phyloP scores from a whole-genome alignment of 2,113 vertebrate genomes.

The Bufo bufo region DNA sequence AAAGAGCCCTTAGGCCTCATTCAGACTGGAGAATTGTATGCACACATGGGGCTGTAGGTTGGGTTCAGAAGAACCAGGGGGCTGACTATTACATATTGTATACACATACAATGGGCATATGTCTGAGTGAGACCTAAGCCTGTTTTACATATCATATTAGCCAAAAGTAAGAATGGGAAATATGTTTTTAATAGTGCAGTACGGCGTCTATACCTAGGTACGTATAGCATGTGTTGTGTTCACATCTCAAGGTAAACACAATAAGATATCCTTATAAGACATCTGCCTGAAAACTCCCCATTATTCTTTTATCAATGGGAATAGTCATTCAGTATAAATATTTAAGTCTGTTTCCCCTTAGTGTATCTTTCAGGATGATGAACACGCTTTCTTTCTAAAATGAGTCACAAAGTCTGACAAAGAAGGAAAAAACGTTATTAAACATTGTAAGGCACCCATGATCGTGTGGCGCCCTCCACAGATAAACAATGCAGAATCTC shows the following conservation, averaged over 20 bases:
- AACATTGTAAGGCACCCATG: not conserved
- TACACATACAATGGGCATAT: too few relatives aligned
- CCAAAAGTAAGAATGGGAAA: too few relatives aligned
- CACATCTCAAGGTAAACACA: not conserved
- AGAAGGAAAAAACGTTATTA: slow-evolving; percentile 18
- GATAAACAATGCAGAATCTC: not conserved
- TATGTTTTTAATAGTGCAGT: too few relatives aligned
- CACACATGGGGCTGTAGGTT: too few relatives aligned
- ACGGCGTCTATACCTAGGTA: not conserved
- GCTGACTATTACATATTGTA: too few relatives aligned
- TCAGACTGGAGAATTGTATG: too few relatives aligned
- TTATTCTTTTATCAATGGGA: slow-evolving; percentile 10
- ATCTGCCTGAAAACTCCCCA: not conserved
- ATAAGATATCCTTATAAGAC: not conserved
- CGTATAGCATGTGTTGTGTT: not conserved
- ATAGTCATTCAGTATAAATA: not conserved
- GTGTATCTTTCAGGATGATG: slow-evolving; percentile 1
- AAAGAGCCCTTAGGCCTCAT: too few relatives aligned
- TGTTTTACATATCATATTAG: too few relatives aligned
- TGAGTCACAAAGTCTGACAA: slow-evolving; percentile 24
- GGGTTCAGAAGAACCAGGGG: too few relatives aligned
- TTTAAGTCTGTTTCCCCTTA: slow-evolving; percentile 9
- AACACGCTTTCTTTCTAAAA: slow-evolving; percentile 4
- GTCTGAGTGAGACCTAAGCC: too few relatives aligned
- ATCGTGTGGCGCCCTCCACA: not conserved